Base-by-base conservation (phyloP, 2,797 vertebrate genomes). In the Potorous gilbertii region DNA sequence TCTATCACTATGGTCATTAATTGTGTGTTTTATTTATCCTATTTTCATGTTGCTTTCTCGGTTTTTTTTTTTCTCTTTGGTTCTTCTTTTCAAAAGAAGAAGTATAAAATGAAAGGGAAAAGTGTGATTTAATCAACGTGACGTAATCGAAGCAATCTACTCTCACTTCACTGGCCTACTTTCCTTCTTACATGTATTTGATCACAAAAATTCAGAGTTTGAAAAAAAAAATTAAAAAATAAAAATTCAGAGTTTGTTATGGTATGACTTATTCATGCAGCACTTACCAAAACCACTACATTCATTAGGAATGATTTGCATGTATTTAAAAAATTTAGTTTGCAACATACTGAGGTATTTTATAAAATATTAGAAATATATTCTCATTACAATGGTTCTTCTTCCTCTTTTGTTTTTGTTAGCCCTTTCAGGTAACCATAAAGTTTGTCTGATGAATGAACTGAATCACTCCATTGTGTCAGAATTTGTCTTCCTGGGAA, bases 401-500 rank as follows among this genome's bases (percentile, higher is more conserved):
- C 3, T 24, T 81, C 8, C 8, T 46, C 46, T 81, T 81, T 74
- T 66, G 28, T 52, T 52, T 52, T 52, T 52, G 52, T 62, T 66
- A n/a, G 5, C n/a, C 59, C 13, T 81, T 81, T 81, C n/a, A 81
- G 66, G n/a, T 81, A 46, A 81, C 66, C 62, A 24, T 46, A 81
- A 21, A 81, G n/a, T 46, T 24, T 10, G 18, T 24, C n/a, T 46
- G 8, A 9, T 31, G 93, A 92, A 21, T 24, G 81, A 95, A 94
- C 94, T 90, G 50, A 97, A 97, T 92, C 40, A 94, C 31, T 97
- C 96, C 52, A 52, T 54, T 13, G 96, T 98, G 66, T 96, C 95
- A 1, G 97, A 98, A 81, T 98, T 98, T 59, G 92, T 98, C 92
- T 95, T 98, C 62, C 96, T 95, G 29, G 97, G 97, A 87, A 94